Base-by-base conservation (phyloP, 1,140 invertebrate species). In the Listronotus oregonensis region DNA sequence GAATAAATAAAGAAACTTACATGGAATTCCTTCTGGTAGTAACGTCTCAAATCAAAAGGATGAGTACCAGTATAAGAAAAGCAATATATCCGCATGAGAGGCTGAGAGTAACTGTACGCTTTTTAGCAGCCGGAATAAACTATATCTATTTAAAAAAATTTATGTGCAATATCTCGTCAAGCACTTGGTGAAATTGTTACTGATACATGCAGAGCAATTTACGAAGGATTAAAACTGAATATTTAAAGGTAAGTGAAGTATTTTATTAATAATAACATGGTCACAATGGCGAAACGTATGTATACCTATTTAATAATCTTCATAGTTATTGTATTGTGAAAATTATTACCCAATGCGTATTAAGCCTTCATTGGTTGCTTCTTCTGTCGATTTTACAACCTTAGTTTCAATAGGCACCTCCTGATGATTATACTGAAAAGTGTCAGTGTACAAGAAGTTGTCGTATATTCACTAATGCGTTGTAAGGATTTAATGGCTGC, bases 181-280 rank as follows among this genome's bases (percentile, higher is more conserved):
- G 46, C 46, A 47, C 46, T 47, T 47, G 46, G 46, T 47, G 46
- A 47, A 47, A 47, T 47, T 47, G 46, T 59, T 46, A 15, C 56
- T 12, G 56, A 59, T 46, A 47, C 56, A 27, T 47, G 56, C 44
- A 31, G 17, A 47, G 56, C 56, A 11, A 59, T 59, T 46, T 59
- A 59, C n/a, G n/a, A n/a, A n/a, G n/a, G n/a, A n/a, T n/a, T n/a
- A n/a, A n/a, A n/a, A n/a, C n/a, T n/a, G n/a, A n/a, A n/a, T n/a
- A n/a, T n/a, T n/a, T n/a, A n/a, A n/a, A n/a, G n/a, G n/a, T n/a
- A n/a, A n/a, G 14, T 47, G 14, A 47, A 47, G 46, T 47, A 47
- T 47, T 47, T 47, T 47, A 47, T 47, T 47, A 47, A 47, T 8
- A 6, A 47, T 14, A 15, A 47, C 46, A 15, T 47, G 14, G 12